phyloP scores from a whole-genome alignment of 1,140 invertebrate genomes.

The Camponotus floridanus region DNA sequence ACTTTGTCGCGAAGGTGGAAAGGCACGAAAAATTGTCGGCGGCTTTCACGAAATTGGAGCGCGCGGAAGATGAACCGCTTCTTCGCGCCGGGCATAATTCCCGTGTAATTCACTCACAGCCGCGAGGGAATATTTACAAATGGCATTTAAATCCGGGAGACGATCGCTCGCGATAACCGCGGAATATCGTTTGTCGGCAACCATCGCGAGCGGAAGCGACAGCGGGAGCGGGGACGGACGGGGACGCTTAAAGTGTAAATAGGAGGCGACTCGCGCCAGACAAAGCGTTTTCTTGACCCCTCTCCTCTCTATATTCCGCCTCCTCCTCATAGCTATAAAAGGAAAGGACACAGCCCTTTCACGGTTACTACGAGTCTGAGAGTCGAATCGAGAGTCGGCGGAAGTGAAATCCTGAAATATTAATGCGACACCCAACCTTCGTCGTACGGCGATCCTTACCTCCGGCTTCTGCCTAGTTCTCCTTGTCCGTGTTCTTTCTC shows the following conservation, averaged over 20 bases:
- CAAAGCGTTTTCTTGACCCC: conserved; percentile 71
- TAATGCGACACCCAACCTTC: conserved; percentile 75
- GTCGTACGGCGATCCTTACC: conserved; percentile 57
- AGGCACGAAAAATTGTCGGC: not conserved
- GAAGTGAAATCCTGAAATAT: conserved; percentile 81
- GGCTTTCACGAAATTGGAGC: conserved; percentile 26
- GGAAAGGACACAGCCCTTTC: conserved; percentile 68
- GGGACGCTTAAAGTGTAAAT: conserved; percentile 80
- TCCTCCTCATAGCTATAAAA: conserved; percentile 74
- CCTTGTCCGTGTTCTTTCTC: not conserved
- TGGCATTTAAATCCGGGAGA: conserved; percentile 73
- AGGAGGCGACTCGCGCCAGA: conserved; percentile 76
- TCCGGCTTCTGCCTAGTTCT: conserved; percentile 17
- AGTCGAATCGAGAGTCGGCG: conserved; percentile 76
- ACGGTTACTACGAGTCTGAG: conserved; percentile 56
- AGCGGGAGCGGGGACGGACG: conserved; percentile 60
- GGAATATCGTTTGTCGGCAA: conserved; percentile 70
- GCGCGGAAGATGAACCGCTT: conserved; percentile 51
- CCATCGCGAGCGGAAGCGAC: conserved; percentile 9
- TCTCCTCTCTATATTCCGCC: not conserved
- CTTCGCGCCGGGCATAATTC: conserved; percentile 58
- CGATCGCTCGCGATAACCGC: conserved; percentile 51
- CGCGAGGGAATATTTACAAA: conserved; percentile 59
- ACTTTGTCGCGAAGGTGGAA: conserved; percentile 10
- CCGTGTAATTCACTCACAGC: conserved; percentile 63